Percentiles rank a stretch among this genome's conserved stretches.
phyloP scores from a whole-genome alignment of 2,113 vertebrate species.

The Lucifuga dentata region DNA sequence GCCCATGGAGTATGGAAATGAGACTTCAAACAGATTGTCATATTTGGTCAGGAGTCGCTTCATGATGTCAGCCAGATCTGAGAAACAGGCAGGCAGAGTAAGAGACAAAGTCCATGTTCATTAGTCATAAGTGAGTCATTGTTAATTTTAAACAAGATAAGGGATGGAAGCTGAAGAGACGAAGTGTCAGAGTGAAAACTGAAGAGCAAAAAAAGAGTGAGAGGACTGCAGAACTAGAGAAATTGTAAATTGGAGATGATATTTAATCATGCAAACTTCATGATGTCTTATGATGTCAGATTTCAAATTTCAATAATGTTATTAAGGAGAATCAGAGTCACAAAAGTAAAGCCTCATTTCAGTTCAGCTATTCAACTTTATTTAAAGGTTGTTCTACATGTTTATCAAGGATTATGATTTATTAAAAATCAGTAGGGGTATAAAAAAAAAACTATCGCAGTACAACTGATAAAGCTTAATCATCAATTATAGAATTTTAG shows the following conservation, averaged over 20 bases:
- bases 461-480: too few relatives aligned
- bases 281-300: too few relatives aligned
- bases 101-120: constrained; percentile 17
- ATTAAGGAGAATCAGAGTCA: too few relatives aligned
- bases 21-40: constrained; percentile 83
- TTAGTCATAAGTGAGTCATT: not conserved
- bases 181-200: not conserved
- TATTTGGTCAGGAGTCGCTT: constrained; percentile 83
- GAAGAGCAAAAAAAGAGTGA: not conserved
- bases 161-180: not conserved
- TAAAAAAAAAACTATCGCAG: too few relatives aligned
- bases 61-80: constrained; percentile 82
- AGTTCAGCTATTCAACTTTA: too few relatives aligned
- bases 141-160: constrained; percentile 8
- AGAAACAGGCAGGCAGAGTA: not conserved
- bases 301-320: too few relatives aligned
- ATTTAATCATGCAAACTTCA: too few relatives aligned
- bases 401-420: too few relatives aligned
- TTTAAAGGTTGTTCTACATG: too few relatives aligned
- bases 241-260: constrained; percentile 19
- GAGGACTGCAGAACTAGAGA: not conserved
- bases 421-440: too few relatives aligned
- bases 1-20: constrained; percentile 85
- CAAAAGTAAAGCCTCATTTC: too few relatives aligned
- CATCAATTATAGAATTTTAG: too few relatives aligned